Conservation (phyloP, 2,113 vertebrate species). For the Osmerus eperlanus region DNA sequence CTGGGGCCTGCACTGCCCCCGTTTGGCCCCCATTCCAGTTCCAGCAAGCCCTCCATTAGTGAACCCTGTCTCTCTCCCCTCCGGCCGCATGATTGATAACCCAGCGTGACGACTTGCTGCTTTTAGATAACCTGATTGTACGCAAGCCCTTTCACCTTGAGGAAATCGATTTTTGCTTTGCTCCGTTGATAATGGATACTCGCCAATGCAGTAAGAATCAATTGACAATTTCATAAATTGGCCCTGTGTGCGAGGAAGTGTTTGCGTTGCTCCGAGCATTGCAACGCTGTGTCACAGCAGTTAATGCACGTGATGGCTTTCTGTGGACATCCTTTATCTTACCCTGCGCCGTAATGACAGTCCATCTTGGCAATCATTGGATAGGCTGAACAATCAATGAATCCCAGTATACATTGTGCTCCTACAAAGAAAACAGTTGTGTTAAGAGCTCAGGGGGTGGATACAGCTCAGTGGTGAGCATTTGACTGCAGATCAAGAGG, state of each 20-base stretch:
- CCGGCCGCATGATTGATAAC: neutral
- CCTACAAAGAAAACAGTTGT: too few relatives aligned
- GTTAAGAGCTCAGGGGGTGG: too few relatives aligned
- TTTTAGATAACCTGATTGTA: neutral
- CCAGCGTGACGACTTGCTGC: neutral
- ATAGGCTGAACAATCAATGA: neutral
- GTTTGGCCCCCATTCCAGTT: too few relatives aligned
- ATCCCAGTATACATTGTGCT: neutral
- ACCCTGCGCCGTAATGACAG: neutral
- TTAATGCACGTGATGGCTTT: neutral
- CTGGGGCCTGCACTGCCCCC: neutral
- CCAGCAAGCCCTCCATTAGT: neutral
- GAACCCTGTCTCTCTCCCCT: neutral
- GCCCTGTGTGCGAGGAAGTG: neutral
- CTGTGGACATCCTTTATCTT: neutral
- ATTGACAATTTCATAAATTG: neutral
- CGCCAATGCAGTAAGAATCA: neutral
- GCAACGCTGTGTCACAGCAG: neutral
- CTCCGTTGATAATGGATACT: neutral
- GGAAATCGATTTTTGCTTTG: neutral
- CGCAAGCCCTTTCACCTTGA: neutral
- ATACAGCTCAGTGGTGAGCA: conserved; percentile 70
- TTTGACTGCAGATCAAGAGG: conserved; percentile 75
- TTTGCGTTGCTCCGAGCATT: neutral
- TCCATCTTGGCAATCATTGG: neutral